Conservation (phyloP, 2,888 invertebrate species). For the Apodemia mormo region DNA sequence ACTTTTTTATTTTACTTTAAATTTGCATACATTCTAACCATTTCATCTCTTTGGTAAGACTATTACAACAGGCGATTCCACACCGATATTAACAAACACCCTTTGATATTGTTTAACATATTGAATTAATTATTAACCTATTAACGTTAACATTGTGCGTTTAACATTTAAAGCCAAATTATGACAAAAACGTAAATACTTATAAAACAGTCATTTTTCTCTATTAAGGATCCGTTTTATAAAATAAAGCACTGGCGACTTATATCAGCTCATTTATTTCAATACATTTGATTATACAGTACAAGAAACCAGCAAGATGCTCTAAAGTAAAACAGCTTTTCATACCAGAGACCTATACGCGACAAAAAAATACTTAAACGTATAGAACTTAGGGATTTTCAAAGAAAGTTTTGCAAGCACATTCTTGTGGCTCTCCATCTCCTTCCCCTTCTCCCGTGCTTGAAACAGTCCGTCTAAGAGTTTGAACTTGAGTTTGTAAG, state of each 20-base stretch:
- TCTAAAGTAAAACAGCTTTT: too few species aligned
- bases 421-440: conserved; percentile 54
- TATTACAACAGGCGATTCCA: conserved; percentile 34
- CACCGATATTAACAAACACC: conserved; percentile 25
- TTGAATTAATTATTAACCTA: neutral
- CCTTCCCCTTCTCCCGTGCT: conserved; percentile 53
- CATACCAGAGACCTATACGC: too few species aligned
- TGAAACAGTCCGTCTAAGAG: conserved; percentile 74
- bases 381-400: conserved; percentile 44
- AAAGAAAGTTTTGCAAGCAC: conserved; percentile 64
- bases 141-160: neutral
- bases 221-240: too few species aligned
- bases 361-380: too few species aligned
- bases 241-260: too few species aligned
- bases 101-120: neutral
- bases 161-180: neutral
- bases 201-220: too few species aligned
- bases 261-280: too few species aligned
- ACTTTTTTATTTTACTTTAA: neutral
- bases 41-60: neutral
- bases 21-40: neutral
- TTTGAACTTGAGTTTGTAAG: conserved; percentile 84
- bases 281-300: too few species aligned
- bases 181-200: too few species aligned
- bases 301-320: too few species aligned